These are phyloP conservation scores for Macquaria australasica DNA, from an alignment of 2,113 vertebrate genomes.

Conservation along the genomic window DNA sequence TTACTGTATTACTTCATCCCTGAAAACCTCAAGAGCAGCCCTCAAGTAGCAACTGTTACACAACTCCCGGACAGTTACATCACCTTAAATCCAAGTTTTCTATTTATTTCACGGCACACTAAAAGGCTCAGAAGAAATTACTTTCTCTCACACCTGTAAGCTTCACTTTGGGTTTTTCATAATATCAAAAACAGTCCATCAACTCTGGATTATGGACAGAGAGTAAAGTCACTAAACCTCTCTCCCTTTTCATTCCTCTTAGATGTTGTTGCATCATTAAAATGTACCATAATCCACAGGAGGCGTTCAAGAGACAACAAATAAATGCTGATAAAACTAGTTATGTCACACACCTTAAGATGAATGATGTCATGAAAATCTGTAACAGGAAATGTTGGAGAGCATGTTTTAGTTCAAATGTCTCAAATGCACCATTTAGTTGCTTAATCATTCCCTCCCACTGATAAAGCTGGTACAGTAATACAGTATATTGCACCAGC, in stretches of 20 bases:
- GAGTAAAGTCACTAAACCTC: slow-evolving; percentile 42
- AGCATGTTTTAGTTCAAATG: slow-evolving; percentile 1
- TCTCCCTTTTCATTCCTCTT: slow-evolving; percentile 36
- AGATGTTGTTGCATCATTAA: slow-evolving; percentile 52
- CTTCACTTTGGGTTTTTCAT: slow-evolving; percentile 19
- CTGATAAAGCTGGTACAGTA: background rate
- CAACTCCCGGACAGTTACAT: slow-evolving; percentile 43
- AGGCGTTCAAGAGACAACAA: slow-evolving; percentile 15
- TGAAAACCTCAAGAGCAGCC: background rate
- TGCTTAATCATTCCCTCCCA: background rate
- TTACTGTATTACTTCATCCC: background rate
- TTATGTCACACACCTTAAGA: slow-evolving; percentile 43
- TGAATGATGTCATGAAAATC: background rate
- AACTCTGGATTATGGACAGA: slow-evolving; percentile 38
- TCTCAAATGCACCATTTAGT: background rate
- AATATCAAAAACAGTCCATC: slow-evolving; percentile 14
- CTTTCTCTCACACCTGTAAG: slow-evolving; percentile 8
- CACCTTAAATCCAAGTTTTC: slow-evolving; percentile 39
- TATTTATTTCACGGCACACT: background rate
- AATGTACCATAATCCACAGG: slow-evolving; percentile 39
- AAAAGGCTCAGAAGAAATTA: slow-evolving; percentile 42
- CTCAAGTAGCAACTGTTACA: slow-evolving; percentile 10
- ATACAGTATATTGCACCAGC: background rate
- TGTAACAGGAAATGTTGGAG: background rate
- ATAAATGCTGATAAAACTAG: slow-evolving; percentile 15